phyloP scores from a whole-genome alignment of 2,797 vertebrate genomes.

The Pogonophryne albipinna region DNA sequence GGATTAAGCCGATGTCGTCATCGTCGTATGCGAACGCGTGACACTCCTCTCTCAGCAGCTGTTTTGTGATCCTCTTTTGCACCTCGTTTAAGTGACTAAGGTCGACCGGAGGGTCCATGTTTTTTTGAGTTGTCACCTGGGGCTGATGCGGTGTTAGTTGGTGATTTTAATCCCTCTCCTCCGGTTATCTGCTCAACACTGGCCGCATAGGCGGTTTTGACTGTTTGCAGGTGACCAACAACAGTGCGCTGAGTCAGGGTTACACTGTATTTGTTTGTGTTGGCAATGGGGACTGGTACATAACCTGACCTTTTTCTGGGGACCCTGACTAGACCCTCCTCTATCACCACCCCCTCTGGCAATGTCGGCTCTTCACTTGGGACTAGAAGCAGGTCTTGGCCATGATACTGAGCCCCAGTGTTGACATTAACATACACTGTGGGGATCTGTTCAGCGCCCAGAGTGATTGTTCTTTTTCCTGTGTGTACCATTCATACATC shows the following conservation, averaged over 20 bases:
- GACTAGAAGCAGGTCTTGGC: not conserved
- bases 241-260: not conserved
- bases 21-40: too few relatives aligned
- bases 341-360: not conserved
- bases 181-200: not conserved
- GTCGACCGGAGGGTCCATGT: slow-evolving; percentile 11
- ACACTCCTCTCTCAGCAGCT: too few relatives aligned
- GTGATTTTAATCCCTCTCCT: not conserved
- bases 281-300: slow-evolving; percentile 2
- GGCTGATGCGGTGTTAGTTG: not conserved
- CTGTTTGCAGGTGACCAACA: too few relatives aligned
- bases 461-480: not conserved
- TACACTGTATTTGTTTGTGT: slow-evolving; percentile 11
- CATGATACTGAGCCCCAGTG: not conserved
- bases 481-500: slow-evolving; percentile 6
- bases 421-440: slow-evolving; percentile 3
- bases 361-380: not conserved
- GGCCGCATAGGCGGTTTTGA: not conserved
- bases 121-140: not conserved
- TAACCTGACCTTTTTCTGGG: not conserved
- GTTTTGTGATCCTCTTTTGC: too few relatives aligned
- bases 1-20: not conserved
- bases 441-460: slow-evolving; percentile 3
- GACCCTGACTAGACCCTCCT: slow-evolving; percentile 17
- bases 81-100: slow-evolving; percentile 5